Percentiles rank a stretch among this genome's conserved stretches.
Conservation (phyloP, 2,797 vertebrate genomes). For the Brachyrhaphis roseni region DNA sequence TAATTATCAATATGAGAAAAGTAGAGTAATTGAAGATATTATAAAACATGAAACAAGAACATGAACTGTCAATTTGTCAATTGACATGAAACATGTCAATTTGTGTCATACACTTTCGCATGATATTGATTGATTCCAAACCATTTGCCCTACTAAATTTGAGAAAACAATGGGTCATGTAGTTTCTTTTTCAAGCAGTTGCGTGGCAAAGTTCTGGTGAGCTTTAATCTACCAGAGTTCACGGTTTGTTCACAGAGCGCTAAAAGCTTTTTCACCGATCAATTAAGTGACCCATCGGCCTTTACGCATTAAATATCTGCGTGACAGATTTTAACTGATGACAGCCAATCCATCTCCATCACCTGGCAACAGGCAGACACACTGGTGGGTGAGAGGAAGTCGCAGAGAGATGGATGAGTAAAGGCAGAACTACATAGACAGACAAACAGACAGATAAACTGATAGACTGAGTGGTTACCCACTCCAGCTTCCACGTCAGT, state of each 20-base stretch:
- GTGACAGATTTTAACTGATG: slow-evolving; percentile 26
- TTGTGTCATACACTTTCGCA: background rate
- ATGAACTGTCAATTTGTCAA: background rate
- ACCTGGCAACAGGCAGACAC: slow-evolving; percentile 15
- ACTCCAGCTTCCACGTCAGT: slow-evolving; percentile 49
- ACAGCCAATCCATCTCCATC: slow-evolving; percentile 21
- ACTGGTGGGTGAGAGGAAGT: slow-evolving; percentile 14
- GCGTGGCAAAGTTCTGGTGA: slow-evolving; percentile 3
- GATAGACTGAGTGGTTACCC: slow-evolving; percentile 23
- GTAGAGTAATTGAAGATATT: background rate
- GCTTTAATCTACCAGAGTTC: background rate
- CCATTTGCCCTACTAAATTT: background rate
- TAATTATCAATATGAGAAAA: background rate
- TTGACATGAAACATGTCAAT: too few relatives aligned
- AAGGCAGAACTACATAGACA: slow-evolving; percentile 40
- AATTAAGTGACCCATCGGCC: slow-evolving; percentile 21
- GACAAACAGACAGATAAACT: slow-evolving; percentile 36
- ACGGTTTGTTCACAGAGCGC: slow-evolving; percentile 3
- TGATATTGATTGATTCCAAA: background rate
- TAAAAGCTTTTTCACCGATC: slow-evolving; percentile 38
- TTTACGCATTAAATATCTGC: slow-evolving; percentile 10
- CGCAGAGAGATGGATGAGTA: slow-evolving; percentile 30
- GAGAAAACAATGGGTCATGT: background rate
- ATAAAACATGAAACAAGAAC: background rate
- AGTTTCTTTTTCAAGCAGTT: background rate